Evolutionary conservation across 2,797 vertebrate genomes (phyloP).

Genomic region (Phoebastria nigripes): DNA sequence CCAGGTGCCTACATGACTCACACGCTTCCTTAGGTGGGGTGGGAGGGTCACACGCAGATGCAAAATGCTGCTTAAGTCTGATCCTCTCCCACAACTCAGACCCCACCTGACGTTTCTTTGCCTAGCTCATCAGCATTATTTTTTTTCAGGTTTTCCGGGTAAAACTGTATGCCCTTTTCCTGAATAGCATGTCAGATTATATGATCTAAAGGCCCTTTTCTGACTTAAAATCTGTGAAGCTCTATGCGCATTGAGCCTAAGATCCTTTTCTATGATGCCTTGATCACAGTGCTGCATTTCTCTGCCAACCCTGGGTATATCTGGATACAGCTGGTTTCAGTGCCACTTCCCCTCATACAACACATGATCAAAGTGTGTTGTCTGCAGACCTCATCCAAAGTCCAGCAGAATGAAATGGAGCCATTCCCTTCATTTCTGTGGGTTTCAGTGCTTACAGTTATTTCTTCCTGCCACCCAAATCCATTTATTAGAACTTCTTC

Average conservation of each 20-base stretch:
- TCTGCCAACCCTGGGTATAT: background rate
- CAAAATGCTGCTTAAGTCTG: fast-evolving
- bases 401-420: background rate
- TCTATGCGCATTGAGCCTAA: background rate
- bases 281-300: background rate
- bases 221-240: background rate
- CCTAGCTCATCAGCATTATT: background rate
- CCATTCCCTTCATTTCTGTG: fast-evolving
- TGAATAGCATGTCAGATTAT: fast-evolving
- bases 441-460: background rate
- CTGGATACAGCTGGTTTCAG: background rate
- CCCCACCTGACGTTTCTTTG: background rate
- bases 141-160: background rate
- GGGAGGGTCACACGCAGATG: background rate
- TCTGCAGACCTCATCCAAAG: background rate
- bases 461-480: background rate
- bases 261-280: background rate
- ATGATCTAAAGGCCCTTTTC: background rate
- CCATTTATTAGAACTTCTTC: background rate
- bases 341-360: too few species aligned
- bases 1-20: background rate
- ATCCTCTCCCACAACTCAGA: background rate
- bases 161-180: background rate
- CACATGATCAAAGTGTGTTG: background rate
- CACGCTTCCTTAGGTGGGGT: background rate